Conservation (phyloP, 2,797 vertebrate species). For the Orientallactaga sibirica region DNA sequence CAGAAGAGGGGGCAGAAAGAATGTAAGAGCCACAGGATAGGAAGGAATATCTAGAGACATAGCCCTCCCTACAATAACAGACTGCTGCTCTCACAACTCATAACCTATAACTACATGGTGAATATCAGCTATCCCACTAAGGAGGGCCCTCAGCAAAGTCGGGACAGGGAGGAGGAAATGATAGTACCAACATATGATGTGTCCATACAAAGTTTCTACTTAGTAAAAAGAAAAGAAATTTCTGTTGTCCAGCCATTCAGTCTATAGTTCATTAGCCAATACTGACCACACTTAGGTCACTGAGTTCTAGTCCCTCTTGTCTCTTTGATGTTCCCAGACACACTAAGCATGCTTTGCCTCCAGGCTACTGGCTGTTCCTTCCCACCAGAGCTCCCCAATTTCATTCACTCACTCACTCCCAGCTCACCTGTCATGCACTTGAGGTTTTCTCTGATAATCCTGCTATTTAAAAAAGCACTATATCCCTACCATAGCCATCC, state of each 20-base stretch:
- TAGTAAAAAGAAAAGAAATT: neutral
- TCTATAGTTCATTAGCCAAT: neutral
- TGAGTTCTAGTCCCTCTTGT: neutral
- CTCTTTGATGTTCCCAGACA: slow-evolving; percentile 7
- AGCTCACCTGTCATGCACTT: neutral
- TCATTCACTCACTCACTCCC: neutral
- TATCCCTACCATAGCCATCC: neutral
- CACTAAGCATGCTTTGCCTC: neutral
- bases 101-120: no score
- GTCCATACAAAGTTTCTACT: no score
- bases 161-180: no score
- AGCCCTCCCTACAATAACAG: no score
- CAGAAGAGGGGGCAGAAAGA: no score
- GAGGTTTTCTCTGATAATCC: neutral
- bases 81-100: no score
- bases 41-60: no score
- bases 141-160: no score
- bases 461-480: neutral
- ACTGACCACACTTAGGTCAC: neutral
- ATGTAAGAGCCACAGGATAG: no score
- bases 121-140: no score
- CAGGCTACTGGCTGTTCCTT: neutral
- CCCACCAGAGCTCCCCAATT: neutral
- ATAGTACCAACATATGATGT: no score
- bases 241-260: neutral